Evolutionary conservation across 2,888 invertebrate genomes (phyloP), one percentile per base, ranked within the genome.

Genomic region (Didymodactylos carnosus): DNA sequence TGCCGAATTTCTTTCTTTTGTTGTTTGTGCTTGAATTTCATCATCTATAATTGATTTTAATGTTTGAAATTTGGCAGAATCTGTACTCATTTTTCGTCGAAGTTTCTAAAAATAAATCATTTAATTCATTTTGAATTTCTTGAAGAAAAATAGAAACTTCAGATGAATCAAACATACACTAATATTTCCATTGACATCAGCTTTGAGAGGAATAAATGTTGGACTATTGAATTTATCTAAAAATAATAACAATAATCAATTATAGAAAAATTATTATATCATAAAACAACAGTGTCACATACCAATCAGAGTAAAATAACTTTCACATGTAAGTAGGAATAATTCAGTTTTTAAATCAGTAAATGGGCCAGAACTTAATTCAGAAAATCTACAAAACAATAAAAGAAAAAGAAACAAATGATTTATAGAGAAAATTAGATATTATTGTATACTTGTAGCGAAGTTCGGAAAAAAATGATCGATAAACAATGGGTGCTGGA

Each of bases 161-260:
- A 23, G 25, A 41, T n/a, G 13, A 53, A 27, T 19, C 39, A 27
- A 29, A 77, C 79, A 77, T 78, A 83, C 83, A 75, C 78, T 78
- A 16, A 83, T 81, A 77, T 83, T 83, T 40, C 83, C 82, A 70
- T 80, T 78, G 72, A 83, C 80, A 77, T 83, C 83, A 78, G 82
- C 79, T 77, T 82, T 83, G 10, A 83, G 81, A 11, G 83, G 83
- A 49, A 81, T 80, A 79, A 83, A 83, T 43, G 83, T 82, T 70
- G 82, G 81, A 49, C 81, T 77, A 76, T 80, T 81, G 35, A 83
- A 77, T 77, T 81, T 80, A 78, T 83, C 83, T 82, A 79, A 29
- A 79, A 79, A 74, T 29, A 80, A 80, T 43, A 82, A 75, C 49
- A 81, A 49, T 2, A 8, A 49, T 23, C 2, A 49, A 11, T 23